Evolutionary conservation across 2,113 vertebrate species (phyloP).

Genomic region (Acanthochromis polyacanthus): DNA sequence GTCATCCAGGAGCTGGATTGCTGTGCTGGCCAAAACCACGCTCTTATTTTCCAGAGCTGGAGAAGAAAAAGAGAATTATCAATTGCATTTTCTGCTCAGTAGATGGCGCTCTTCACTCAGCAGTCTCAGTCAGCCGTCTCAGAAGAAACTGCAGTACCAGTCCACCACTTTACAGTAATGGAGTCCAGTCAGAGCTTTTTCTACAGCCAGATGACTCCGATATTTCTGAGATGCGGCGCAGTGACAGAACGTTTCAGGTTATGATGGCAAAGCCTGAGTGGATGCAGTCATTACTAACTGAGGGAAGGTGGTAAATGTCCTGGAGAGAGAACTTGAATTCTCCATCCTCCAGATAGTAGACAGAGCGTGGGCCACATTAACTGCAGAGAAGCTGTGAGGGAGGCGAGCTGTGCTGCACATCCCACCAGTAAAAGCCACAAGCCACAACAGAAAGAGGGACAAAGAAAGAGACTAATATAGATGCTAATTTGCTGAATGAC

Average conservation of each 20-base stretch:
- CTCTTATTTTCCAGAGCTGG: conserved; percentile 91
- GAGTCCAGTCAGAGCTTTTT: conserved; percentile 36
- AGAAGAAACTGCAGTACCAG: conserved; percentile 20
- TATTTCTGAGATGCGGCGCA: conserved; percentile 33
- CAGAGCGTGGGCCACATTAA: conserved; percentile 43
- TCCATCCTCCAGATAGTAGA: conserved; percentile 21
- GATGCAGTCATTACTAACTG: conserved; percentile 47
- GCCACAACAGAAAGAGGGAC: conserved; percentile 35
- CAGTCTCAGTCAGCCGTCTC: too few species aligned
- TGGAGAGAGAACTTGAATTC: conserved; percentile 27
- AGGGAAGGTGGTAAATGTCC: conserved; percentile 53
- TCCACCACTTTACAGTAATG: conserved; percentile 48
- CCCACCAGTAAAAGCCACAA: conserved; percentile 62
- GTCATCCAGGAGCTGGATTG: conserved; percentile 96
- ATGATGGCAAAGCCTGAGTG: conserved; percentile 40
- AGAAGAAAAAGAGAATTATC: conserved; percentile 13
- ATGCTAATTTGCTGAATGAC: conserved; percentile 38
- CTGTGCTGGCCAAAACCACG: conserved; percentile 97
- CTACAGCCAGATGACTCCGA: conserved; percentile 24
- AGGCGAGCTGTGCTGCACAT: conserved; percentile 50
- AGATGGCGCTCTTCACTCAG: conserved; percentile 61
- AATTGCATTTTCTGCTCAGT: conserved; percentile 42
- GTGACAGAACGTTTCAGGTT: conserved; percentile 49
- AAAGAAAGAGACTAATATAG: conserved; percentile 33
- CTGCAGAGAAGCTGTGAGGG: conserved; percentile 29